Base-by-base conservation (phyloP, 2,888 invertebrate species). In the Steinernema scapterisci region DNA sequence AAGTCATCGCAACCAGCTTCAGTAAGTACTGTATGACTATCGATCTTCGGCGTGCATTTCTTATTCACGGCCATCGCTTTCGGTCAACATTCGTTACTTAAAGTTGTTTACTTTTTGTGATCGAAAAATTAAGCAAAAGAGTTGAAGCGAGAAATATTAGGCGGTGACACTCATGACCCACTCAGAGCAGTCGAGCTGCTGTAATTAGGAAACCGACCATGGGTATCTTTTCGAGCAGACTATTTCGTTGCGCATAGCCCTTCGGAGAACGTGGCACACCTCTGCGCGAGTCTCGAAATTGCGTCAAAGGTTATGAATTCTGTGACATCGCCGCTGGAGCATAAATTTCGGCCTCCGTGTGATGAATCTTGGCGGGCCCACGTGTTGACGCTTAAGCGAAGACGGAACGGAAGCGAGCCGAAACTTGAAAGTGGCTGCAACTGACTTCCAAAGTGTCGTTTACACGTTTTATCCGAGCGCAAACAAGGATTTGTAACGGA, bases 141-240 rank as follows among this genome's bases (percentile, higher is more conserved):
- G 54, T 5, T 54, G 23, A 54, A 54, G 54, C 54, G 54, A 9
- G 54, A 54, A 54, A 54, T 54, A 23, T 13, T 25, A 54, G 25
- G n/a, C n/a, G n/a, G n/a, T n/a, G n/a, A n/a, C 7, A 31, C 48
- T 48, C 31, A 6, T 27, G 63, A 31, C 63, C 27, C 63, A 31
- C 31, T 63, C 25, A 27, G 19, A 16, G 48, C n/a, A 16, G 16
- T n/a, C 16, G 9, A 5, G 16, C 54, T 54, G 27, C 25, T 2
- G 54, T 54, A 54, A 54, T 54, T 9, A 23, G 31, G 27, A 25
- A 31, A 19, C 16, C 25, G 63, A 11, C 38, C 63, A 31, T 63
- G 63, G 16, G 63, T 63, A 25, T 63, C 63, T 31, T 63, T 63
- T 63, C 63, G 63, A 27, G 63, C 63, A 31, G 63, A 31, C 63